These are phyloP conservation scores for Sebastes hubbsi DNA, from an alignment of 2,797 vertebrate genomes.

Conservation along the genomic window DNA sequence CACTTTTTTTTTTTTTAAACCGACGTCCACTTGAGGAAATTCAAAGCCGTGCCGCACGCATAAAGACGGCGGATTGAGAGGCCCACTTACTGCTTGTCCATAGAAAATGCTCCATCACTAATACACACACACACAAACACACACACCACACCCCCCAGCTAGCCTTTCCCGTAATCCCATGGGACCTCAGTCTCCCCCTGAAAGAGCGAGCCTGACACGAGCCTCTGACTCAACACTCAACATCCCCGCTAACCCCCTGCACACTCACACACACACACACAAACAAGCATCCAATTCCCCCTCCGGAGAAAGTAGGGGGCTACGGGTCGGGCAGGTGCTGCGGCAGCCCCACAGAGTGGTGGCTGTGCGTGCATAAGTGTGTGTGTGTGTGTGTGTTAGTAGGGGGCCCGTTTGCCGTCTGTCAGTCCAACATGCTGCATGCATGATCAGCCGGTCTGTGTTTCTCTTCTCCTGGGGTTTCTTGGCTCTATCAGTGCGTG, in stretches of 20 bases:
- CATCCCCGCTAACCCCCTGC: slow-evolving; percentile 50
- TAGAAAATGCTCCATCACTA: slow-evolving; percentile 67
- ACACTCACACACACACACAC: slow-evolving; percentile 23
- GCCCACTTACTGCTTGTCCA: slow-evolving; percentile 69
- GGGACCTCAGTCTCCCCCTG: slow-evolving; percentile 66
- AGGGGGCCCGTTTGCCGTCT: slow-evolving; percentile 70
- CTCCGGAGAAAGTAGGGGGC: slow-evolving; percentile 44
- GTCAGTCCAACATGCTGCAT: slow-evolving; percentile 70
- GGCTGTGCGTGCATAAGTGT: slow-evolving; percentile 1
- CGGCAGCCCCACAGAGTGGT: slow-evolving; percentile 32
- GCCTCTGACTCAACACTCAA: slow-evolving; percentile 66
- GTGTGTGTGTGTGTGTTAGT: slow-evolving; percentile 33
- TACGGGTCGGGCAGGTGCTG: slow-evolving; percentile 80
- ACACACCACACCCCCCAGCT: slow-evolving; percentile 1
- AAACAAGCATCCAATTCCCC: slow-evolving; percentile 14
- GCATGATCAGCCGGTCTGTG: slow-evolving; percentile 50
- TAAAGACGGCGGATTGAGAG: slow-evolving; percentile 66
- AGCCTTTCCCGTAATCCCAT: slow-evolving; percentile 73
- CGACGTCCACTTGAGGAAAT: slow-evolving; percentile 75
- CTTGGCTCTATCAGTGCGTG: slow-evolving; percentile 15
- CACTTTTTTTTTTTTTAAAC: slow-evolving; percentile 17
- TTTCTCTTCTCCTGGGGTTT: slow-evolving; percentile 61
- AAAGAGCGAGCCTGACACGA: slow-evolving; percentile 79
- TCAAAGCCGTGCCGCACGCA: slow-evolving; percentile 65
- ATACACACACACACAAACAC: slow-evolving; percentile 8